Percentiles rank a stretch among this genome's conserved stretches.
phyloP scores from a whole-genome alignment of 1,140 invertebrate species.

The Drosophila ambigua region DNA sequence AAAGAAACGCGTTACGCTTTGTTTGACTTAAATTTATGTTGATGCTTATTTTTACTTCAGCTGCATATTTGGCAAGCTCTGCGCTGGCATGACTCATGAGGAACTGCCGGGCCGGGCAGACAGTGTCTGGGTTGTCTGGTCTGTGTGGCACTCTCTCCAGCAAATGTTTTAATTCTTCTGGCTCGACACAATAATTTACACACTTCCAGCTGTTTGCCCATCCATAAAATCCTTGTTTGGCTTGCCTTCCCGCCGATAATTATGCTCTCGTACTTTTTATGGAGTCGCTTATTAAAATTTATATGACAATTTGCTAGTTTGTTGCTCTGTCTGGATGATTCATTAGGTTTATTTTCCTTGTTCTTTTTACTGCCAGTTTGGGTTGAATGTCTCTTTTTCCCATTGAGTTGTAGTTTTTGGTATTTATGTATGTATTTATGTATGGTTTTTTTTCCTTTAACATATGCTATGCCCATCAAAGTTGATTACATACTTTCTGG shows the following conservation, averaged over 20 bases:
- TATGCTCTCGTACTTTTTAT: constrained; percentile 50
- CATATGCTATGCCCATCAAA: constrained; percentile 64
- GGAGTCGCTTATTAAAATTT: constrained; percentile 67
- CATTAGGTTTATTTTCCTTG: constrained; percentile 4
- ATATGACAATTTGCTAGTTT: constrained; percentile 59
- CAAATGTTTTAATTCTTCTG: constrained; percentile 73
- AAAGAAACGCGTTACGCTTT: constrained; percentile 70
- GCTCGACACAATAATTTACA: constrained; percentile 59
- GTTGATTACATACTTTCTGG: constrained; percentile 53
- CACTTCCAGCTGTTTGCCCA: constrained; percentile 33
- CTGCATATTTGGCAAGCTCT: constrained; percentile 39
- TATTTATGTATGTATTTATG: constrained; percentile 8
- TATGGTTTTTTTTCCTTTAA: constrained; percentile 16
- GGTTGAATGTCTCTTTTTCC: constrained; percentile 5
- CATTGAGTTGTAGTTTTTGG: constrained; percentile 24
- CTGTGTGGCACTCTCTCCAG: constrained; percentile 28
- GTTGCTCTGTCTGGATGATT: constrained; percentile 45
- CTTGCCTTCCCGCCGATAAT: constrained; percentile 60
- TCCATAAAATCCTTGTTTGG: constrained; percentile 59
- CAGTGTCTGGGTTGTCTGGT: constrained; percentile 58
- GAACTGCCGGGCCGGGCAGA: constrained; percentile 30
- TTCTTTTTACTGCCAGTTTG: constrained; percentile 33
- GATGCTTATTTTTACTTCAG: constrained; percentile 60
- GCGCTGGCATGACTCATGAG: constrained; percentile 54
- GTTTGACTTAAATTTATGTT: constrained; percentile 81